Evolutionary conservation across 1,140 invertebrate genomes (phyloP).

Genomic region (Choristoneura fumiferana): DNA sequence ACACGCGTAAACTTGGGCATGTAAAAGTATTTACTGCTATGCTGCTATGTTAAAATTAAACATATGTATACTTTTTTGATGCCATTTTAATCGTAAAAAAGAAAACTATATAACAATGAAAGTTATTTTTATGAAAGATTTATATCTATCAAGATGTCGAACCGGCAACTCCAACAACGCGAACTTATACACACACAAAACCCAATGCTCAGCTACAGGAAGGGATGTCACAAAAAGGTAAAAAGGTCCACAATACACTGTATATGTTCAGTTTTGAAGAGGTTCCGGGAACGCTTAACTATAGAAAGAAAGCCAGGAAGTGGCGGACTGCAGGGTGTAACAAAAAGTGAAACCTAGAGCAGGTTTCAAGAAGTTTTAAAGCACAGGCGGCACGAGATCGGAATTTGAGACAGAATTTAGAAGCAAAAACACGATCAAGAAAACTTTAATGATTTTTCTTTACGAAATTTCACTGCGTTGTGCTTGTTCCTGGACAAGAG

Average conservation of each 20-base stretch:
- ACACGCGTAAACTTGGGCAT: no score
- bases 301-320: no score
- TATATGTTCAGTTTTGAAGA: not conserved
- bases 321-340: not conserved
- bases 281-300: not conserved
- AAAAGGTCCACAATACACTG: not conserved
- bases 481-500: not conserved
- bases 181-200: not conserved
- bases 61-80: not conserved
- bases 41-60: conserved; percentile 1
- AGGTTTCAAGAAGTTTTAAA: not conserved
- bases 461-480: not conserved
- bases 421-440: not conserved
- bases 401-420: not conserved
- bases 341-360: not conserved
- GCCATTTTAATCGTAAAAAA: not conserved
- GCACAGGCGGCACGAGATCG: not conserved
- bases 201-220: not conserved
- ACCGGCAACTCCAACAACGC: not conserved
- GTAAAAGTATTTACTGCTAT: not conserved
- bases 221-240: not conserved
- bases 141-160: not conserved
- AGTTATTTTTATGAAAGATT: not conserved
- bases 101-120: not conserved
- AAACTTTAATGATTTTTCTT: not conserved